Conservation (phyloP, 2,888 invertebrate species). For the Punctoribates punctum region DNA sequence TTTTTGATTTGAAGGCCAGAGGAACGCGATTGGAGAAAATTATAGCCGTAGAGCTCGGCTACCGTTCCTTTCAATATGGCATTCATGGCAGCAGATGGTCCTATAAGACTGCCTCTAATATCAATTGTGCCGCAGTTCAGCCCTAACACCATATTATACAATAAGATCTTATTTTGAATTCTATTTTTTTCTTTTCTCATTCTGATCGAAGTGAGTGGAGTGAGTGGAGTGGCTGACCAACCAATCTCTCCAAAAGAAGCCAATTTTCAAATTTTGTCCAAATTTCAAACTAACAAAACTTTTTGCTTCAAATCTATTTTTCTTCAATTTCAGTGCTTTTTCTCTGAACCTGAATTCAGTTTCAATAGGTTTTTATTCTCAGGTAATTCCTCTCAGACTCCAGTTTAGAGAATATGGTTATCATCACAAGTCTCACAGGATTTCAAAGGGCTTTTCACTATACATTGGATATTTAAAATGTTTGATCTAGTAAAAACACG, state of each 20-base stretch:
- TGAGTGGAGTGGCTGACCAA: not conserved
- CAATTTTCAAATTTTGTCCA: not conserved
- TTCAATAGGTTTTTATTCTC: too few species aligned
- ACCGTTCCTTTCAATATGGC: not conserved
- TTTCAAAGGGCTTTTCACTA: too few species aligned
- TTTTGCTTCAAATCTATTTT: too few species aligned
- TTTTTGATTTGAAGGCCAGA: constrained; percentile 15
- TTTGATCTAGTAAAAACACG: too few species aligned
- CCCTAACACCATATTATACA: not conserved
- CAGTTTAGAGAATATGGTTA: too few species aligned
- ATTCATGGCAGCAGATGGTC: constrained; percentile 21
- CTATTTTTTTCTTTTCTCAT: not conserved
- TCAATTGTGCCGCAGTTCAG: not conserved
- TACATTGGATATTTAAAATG: too few species aligned
- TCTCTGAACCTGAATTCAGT: too few species aligned
- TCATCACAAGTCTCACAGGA: too few species aligned
- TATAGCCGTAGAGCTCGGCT: not conserved
- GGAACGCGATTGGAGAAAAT: constrained; percentile 1
- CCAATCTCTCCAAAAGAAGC: not conserved
- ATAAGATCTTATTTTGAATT: not conserved
- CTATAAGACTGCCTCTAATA: constrained; percentile 14
- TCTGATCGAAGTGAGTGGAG: not conserved
- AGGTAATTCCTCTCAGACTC: too few species aligned
- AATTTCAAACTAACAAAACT: too few species aligned
- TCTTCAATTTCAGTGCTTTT: too few species aligned